Base-by-base conservation (phyloP, 2,797 vertebrate species). In the Paguma larvata region DNA sequence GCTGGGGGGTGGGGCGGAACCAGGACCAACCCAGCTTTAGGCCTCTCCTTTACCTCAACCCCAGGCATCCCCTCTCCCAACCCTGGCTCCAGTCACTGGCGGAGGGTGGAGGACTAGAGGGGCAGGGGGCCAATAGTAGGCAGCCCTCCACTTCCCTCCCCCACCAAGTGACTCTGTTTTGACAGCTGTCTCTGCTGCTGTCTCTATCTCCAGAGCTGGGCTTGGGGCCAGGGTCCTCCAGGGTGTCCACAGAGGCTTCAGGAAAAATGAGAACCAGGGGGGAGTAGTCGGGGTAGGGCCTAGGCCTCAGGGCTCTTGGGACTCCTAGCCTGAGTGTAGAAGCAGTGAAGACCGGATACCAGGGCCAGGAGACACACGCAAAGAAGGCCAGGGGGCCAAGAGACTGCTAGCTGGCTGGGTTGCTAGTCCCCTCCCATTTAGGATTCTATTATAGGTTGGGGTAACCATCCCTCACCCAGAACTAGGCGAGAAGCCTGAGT, bases 151-250 rank as follows among this genome's bases (percentile, higher is more conserved):
- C 59, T 70, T 34, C 65, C 94, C 84, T 93, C 79, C 95, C 70
- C 79, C 65, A 79, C 85, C 53, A 95, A 96, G 93, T 68, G 30
- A 46, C 73, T 95, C 96, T 98, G 97, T 98, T 98, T 97, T 97
- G 94, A 98, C 97, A 98, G 97, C 98, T 98, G 97, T 95, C 95
- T 97, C 95, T 97, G 89, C 95, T 95, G 92, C 97, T 97, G 92
- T 98, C 89, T 97, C 96, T 96, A 85, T 98, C 96, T 97, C 94
- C 59, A 97, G 95, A 95, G 90, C 95, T 97, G 98, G 95, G 95
- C 96, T 92, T 79, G 79, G 68, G 96, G 96, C 97, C 98, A 98
- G 96, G 97, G 97, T 96, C 96, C 94, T 97, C 85, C 77, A 93
- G 89, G 85, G 82, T 96, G 59, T 97, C 97, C 27, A 18, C 90